These are phyloP conservation scores for Bradysia coprophila DNA, from an alignment of 1,140 invertebrate genomes.

Conservation along the genomic window DNA sequence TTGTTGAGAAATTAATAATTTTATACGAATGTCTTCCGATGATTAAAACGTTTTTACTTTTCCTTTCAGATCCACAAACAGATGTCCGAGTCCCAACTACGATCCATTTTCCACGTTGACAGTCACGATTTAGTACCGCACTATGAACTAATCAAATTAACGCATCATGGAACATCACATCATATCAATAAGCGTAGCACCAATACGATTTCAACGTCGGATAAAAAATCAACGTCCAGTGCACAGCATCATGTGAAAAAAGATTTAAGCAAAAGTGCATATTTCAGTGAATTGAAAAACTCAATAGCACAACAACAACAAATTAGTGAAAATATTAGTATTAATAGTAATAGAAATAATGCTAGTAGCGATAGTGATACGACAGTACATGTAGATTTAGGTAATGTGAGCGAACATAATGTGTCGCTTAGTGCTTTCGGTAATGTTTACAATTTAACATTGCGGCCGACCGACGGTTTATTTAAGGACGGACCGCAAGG, in stretches of 20 bases:
- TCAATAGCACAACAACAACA: conserved; percentile 5
- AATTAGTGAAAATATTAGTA: neutral
- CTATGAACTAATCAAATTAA: conserved; percentile 32
- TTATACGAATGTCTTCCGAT: too few species aligned
- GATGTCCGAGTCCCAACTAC: conserved; percentile 62
- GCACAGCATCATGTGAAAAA: conserved; percentile 22
- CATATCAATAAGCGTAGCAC: conserved; percentile 14
- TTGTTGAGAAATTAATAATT: too few species aligned
- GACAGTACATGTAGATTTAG: conserved; percentile 20
- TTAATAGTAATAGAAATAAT: conserved; percentile 7
- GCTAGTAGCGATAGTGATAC: conserved; percentile 11
- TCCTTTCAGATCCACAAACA: conserved; percentile 66
- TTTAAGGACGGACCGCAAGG: conserved; percentile 40
- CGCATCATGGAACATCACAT: conserved; percentile 28
- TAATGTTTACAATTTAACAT: conserved; percentile 43
- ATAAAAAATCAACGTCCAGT: conserved; percentile 9
- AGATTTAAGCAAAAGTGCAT: conserved; percentile 22
- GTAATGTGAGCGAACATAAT: conserved; percentile 32
- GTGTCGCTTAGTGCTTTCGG: conserved; percentile 62
- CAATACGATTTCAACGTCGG: conserved; percentile 11
- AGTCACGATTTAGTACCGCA: conserved; percentile 42
- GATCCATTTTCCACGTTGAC: conserved; percentile 63
- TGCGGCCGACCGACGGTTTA: conserved; percentile 51
- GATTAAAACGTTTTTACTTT: too few species aligned
- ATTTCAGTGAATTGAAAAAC: conserved; percentile 19